Base-by-base conservation (phyloP, 2,888 invertebrate genomes). In the Amblyjoppa proteus region DNA sequence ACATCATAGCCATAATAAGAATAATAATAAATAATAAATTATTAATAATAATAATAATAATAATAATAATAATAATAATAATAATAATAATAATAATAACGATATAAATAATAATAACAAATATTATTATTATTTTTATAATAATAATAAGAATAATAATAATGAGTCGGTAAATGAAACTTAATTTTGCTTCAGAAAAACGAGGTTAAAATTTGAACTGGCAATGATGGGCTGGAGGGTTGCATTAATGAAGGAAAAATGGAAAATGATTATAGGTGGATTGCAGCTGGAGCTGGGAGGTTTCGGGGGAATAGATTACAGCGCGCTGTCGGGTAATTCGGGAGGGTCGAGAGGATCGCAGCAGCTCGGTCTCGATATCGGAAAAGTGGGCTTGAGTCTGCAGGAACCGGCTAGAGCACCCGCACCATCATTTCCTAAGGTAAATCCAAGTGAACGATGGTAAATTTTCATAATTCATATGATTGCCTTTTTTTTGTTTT, bases 291-390 rank as follows among this genome's bases (percentile, higher is more conserved):
- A 91, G 85, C 84, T 92, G 70, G 91, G 89, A 56, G 91, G 91
- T 83, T 91, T 91, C 79, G 89, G 87, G 34, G 92, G 92, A 75
- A 88, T 93, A 87, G 91, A 93, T 89, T 92, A 91, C 87, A 80
- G 90, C 73, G 84, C 88, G 79, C 89, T 89, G 83, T 69, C 89
- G 51, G 87, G 88, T 87, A 90, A 91, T 90, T 88, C 89, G 41
- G 87, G 84, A 34, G 70, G 88, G 56, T 51, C 80, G 25, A 90
- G 90, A 68, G 79, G 20, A 51, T 53, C 85, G 83, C 87, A 90
- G 45, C 76, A 88, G 77, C 88, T 89, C n/a, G 66, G 64, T 61
- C 85, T 90, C 66, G 91, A 88, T 13, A 86, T 90, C 74, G 88
- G 88, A 75, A 91, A 92, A 90, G 88, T 89, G 88, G 90, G 90